phyloP scores from a whole-genome alignment of 2,888 invertebrate genomes.

The Xanthostigma xanthostigma region DNA sequence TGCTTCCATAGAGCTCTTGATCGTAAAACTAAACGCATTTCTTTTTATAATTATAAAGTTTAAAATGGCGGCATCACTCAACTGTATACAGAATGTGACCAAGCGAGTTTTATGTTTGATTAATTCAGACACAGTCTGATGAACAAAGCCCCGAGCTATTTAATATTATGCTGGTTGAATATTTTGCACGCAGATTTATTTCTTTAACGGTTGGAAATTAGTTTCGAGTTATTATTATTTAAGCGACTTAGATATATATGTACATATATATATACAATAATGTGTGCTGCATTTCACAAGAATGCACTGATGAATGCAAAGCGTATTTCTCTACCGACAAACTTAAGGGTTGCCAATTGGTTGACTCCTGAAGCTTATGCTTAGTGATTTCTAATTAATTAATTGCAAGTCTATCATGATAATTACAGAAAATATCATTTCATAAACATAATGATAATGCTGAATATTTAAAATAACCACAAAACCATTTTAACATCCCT shows the following conservation, averaged over 20 bases:
- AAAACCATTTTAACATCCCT: too few species aligned
- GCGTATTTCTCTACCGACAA: too few species aligned
- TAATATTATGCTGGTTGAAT: background rate
- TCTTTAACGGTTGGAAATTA: background rate
- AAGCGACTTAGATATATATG: background rate
- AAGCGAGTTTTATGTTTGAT: background rate
- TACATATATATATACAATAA: background rate
- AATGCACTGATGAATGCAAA: too few species aligned
- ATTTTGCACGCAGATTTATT: background rate
- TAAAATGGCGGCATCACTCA: background rate
- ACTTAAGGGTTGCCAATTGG: too few species aligned
- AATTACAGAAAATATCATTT: too few species aligned
- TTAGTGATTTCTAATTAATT: too few species aligned
- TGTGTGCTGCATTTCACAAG: background rate
- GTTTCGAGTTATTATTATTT: background rate
- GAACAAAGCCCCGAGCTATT: background rate
- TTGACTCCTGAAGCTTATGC: too few species aligned
- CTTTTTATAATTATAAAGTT: background rate
- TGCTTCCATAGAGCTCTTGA: background rate
- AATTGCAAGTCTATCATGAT: too few species aligned
- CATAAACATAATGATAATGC: too few species aligned
- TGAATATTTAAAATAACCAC: too few species aligned
- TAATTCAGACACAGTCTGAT: background rate
- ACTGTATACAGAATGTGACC: background rate
- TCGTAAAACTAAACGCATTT: background rate